Base-by-base conservation (phyloP, 2,888 invertebrate species). In the Monoplex corrugatus region DNA sequence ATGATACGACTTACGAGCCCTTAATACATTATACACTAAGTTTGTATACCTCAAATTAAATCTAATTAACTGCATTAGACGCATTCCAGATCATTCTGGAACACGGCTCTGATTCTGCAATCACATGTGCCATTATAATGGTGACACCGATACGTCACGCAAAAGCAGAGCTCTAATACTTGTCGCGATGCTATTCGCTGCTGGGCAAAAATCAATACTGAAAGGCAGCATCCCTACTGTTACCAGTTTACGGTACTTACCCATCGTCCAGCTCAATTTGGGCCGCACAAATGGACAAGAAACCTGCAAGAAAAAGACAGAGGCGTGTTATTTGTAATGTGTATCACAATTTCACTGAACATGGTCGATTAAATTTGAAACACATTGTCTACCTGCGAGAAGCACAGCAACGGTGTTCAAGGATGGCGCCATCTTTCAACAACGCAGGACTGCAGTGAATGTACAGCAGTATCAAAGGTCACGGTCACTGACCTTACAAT, bases 151-250 rank as follows among this genome's bases (percentile, higher is more conserved):
- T 40, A 85, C 57, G 63, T 57, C 85, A 32, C 35, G 38, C 57
- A 57, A 57, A 72, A 23, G 75, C 75, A 78, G 35, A 78, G 78
- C 78, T 80, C 10, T 6, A 72, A 87, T 50, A 87, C 87, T 87
- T 87, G 87, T 87, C 87, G 50, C 75, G 10, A 63, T 78, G 44
- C 87, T 50, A 87, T 87, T 87, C 78, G 87, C 78, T 87, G 78
- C 32, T 43, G 68, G 32, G 32, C 3, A 43, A 86, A 86, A 86
- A 86, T 86, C 86, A 50, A 86, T 86, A 86, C 16, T 50, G 68
- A 35, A 43, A 80, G 43, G 40, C 78, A 80, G 40, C 78, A 43
- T 43, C 78, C 40, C 40, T 80, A 38, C 35, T 75, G 75, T 38
- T 38, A 75, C 28, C 40, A 19, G 5, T 83, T 8, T 32, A 45